A percentile compares a stretch with the other conserved stretches of the same genome.
Evolutionary conservation across 2,797 vertebrate genomes (phyloP).

Genomic region (Ctenochaetus hawaiiensis): DNA sequence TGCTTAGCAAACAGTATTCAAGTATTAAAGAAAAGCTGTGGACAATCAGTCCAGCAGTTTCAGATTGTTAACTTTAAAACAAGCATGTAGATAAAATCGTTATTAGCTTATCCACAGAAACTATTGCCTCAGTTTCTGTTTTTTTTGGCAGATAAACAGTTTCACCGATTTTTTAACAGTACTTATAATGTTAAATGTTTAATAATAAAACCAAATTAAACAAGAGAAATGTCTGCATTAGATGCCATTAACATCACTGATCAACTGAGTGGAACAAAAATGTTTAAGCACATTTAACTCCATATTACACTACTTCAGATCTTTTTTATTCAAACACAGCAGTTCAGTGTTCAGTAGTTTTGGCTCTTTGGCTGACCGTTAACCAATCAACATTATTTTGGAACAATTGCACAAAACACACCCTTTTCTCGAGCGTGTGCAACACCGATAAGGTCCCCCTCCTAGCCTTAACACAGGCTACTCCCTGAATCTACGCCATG

Average conservation of each 20-base stretch:
- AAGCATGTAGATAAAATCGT: neutral
- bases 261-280: neutral
- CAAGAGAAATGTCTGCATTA: neutral
- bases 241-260: neutral
- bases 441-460: conserved; percentile 71
- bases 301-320: neutral
- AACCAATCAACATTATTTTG: conserved; percentile 63
- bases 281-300: neutral
- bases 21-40: too few species aligned
- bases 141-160: too few species aligned
- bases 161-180: neutral
- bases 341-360: neutral
- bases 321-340: neutral
- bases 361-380: conserved; percentile 39
- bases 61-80: neutral
- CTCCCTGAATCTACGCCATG: conserved; percentile 41
- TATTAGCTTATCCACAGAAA: too few species aligned
- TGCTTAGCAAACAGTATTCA: too few species aligned
- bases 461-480: conserved; percentile 38
- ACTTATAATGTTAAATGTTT: neutral
- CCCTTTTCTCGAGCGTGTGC: conserved; percentile 68
- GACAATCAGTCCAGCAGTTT: neutral
- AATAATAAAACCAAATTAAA: neutral
- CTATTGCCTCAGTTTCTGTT: too few species aligned
- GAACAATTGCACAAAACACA: conserved; percentile 48